Evolutionary conservation across 2,797 vertebrate genomes (phyloP).

Genomic region (Anabas testudineus): DNA sequence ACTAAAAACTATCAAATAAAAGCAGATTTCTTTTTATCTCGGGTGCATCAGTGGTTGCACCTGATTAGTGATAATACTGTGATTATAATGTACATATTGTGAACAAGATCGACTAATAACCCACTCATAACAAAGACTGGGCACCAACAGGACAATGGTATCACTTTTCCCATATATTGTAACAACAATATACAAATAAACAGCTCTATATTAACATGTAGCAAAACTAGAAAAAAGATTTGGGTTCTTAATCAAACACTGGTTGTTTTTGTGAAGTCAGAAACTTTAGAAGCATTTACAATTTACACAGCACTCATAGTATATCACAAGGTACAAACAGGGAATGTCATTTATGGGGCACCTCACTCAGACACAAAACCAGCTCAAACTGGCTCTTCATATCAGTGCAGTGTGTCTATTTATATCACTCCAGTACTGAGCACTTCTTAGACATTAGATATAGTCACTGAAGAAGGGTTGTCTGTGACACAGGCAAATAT

Average conservation of each 20-base stretch:
- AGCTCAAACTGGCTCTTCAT: slow-evolving; percentile 48
- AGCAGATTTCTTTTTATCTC: no score
- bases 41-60: neutral
- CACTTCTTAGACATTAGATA: slow-evolving; percentile 16
- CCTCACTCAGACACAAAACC: slow-evolving; percentile 37
- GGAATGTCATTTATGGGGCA: slow-evolving; percentile 22
- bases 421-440: slow-evolving; percentile 41
- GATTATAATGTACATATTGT: neutral
- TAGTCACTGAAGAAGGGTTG: slow-evolving; percentile 2
- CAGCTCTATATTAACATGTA: slow-evolving; percentile 1
- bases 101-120: neutral
- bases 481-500: slow-evolving; percentile 12
- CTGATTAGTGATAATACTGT: slow-evolving; percentile 5
- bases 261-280: slow-evolving; percentile 34
- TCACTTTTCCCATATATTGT: slow-evolving; percentile 2
- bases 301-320: slow-evolving; percentile 34
- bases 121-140: neutral
- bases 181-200: slow-evolving; percentile 17
- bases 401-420: slow-evolving; percentile 54
- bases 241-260: slow-evolving; percentile 50
- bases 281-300: slow-evolving; percentile 44
- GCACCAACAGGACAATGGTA: neutral
- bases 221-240: slow-evolving; percentile 21
- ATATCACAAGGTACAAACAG: slow-evolving; percentile 37
- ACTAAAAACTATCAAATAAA: no score